Conservation (phyloP, 2,113 vertebrate genomes). For the cattle (Bos taurus) region DNA sequence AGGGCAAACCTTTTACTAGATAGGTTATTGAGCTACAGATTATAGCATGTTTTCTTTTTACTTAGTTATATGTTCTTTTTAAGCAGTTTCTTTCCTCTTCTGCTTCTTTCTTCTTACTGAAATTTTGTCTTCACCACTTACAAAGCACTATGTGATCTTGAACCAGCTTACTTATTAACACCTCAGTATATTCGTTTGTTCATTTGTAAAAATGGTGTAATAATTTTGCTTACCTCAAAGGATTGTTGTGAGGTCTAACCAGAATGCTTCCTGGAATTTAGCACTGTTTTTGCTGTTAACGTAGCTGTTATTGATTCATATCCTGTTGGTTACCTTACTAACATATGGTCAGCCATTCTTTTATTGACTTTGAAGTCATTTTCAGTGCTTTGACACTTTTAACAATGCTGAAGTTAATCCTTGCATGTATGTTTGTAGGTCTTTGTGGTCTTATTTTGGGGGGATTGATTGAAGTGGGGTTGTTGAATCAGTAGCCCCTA, state of each 20-base stretch:
- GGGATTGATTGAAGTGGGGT: background rate
- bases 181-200: background rate
- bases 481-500: background rate
- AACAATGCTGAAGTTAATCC: background rate
- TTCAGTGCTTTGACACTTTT: background rate
- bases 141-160: background rate
- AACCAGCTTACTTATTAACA: background rate
- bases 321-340: background rate
- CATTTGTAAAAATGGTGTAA: background rate
- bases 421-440: background rate
- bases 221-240: background rate
- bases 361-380: constrained; percentile 4
- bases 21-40: background rate
- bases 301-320: background rate
- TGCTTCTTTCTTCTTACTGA: background rate
- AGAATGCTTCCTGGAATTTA: background rate
- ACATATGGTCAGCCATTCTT: background rate
- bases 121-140: background rate
- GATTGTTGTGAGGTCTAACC: background rate
- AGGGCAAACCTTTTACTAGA: background rate
- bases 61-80: background rate
- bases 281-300: background rate
- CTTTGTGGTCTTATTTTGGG: background rate
- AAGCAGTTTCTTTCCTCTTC: background rate
- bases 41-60: background rate